Conservation (phyloP, 2,113 vertebrate species). For the Lampris megalopsis region DNA sequence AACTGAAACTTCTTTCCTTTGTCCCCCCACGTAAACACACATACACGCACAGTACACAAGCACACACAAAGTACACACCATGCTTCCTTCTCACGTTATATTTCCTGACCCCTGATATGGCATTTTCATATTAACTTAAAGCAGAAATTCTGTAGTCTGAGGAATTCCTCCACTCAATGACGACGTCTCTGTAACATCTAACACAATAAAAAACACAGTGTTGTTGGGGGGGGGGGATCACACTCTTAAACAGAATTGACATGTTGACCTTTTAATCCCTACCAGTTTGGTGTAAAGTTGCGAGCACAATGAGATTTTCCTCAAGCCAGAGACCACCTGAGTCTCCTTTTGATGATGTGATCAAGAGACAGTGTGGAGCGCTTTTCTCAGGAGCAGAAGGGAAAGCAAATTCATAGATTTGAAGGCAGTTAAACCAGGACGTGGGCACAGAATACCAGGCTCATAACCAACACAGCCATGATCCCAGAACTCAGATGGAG, state of each 20-base stretch:
- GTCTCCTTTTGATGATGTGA: not conserved
- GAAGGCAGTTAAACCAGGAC: not conserved
- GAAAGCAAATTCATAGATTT: not conserved
- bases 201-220: slow-evolving; percentile 52
- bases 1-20: slow-evolving; percentile 47
- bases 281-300: not conserved
- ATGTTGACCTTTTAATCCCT: slow-evolving; percentile 12
- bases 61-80: slow-evolving; percentile 43
- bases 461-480: slow-evolving; percentile 7
- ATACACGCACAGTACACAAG: slow-evolving; percentile 37
- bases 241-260: slow-evolving; percentile 45
- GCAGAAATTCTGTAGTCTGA: slow-evolving; percentile 68
- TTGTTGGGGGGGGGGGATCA: slow-evolving; percentile 25
- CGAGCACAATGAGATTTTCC: not conserved
- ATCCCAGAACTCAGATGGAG: slow-evolving; percentile 1
- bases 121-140: slow-evolving; percentile 71
- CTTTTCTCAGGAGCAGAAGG: not conserved
- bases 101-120: slow-evolving; percentile 42
- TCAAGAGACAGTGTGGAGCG: not conserved
- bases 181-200: slow-evolving; percentile 72
- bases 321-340: not conserved
- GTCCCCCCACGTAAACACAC: slow-evolving; percentile 34
- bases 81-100: slow-evolving; percentile 57
- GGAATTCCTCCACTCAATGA: slow-evolving; percentile 60
- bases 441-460: slow-evolving; percentile 7